phyloP scores from a whole-genome alignment of 35 echinoderm and acorn worm genomes.

The Heliocidaris erythrogramma region DNA sequence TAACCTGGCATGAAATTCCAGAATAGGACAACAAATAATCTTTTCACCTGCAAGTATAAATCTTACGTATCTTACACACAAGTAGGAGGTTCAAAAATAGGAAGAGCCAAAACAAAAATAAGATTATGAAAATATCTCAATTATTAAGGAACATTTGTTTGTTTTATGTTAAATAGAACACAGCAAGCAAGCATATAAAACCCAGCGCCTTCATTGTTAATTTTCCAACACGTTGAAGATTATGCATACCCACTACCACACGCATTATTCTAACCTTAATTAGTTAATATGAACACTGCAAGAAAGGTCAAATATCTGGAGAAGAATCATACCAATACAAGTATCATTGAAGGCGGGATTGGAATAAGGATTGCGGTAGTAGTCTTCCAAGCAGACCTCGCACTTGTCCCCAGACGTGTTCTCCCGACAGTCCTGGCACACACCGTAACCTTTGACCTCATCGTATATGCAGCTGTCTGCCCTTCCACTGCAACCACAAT shows the following conservation, averaged over 20 bases:
- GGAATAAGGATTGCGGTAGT: slow-evolving; percentile 73
- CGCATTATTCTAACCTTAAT: background rate
- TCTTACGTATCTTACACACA: too few relatives aligned
- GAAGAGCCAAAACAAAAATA: too few relatives aligned
- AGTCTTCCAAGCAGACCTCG: slow-evolving; percentile 71
- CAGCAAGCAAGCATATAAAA: background rate
- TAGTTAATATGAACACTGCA: too few relatives aligned
- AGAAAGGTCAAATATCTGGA: too few relatives aligned
- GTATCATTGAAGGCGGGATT: slow-evolving; percentile 53
- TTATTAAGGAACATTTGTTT: too few relatives aligned
- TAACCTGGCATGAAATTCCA: too few relatives aligned
- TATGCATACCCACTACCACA: background rate
- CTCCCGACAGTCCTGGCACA: slow-evolving; percentile 82
- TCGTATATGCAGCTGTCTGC: slow-evolving; percentile 74
- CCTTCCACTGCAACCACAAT: slow-evolving; percentile 87
- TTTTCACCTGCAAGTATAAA: too few relatives aligned
- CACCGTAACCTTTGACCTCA: slow-evolving; percentile 75
- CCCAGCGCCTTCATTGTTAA: background rate
- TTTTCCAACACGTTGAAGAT: background rate
- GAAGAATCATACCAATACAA: slow-evolving; percentile 69
- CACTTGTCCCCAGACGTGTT: slow-evolving; percentile 91
- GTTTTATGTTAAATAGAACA: background rate
- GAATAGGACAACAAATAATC: too few relatives aligned
- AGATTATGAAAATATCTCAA: too few relatives aligned
- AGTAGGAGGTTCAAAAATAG: too few relatives aligned